Evolutionary conservation across 2,113 vertebrate species (phyloP).

Genomic region (Eulacestoma nigropectus): DNA sequence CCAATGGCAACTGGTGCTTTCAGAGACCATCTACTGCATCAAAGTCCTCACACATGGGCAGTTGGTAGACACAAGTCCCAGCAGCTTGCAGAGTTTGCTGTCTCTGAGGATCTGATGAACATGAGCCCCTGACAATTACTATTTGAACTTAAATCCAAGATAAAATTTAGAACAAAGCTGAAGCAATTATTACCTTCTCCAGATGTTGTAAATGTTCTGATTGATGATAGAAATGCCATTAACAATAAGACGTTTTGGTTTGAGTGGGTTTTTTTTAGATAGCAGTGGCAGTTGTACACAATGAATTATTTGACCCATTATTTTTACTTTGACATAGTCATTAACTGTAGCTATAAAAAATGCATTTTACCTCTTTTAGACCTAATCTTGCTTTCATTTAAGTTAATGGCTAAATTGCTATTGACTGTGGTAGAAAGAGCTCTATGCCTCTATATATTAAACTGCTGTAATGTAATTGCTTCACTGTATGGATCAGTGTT

Average conservation of each 20-base stretch:
- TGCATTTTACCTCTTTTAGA: background rate
- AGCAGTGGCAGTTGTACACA: background rate
- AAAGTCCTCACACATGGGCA: rapidly evolving
- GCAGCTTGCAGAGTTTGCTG: background rate
- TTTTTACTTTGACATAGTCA: conserved; percentile 14
- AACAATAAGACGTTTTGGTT: background rate
- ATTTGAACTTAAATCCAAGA: background rate
- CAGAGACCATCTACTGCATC: background rate
- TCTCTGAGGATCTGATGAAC: background rate
- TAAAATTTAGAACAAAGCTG: background rate
- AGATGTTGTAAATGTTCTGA: background rate
- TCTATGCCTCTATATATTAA: conserved; percentile 3
- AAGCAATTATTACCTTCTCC: background rate
- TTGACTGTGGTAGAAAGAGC: background rate
- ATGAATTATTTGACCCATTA: background rate
- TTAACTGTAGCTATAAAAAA: conserved; percentile 30
- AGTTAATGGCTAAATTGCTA: conserved; percentile 38
- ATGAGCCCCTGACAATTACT: background rate
- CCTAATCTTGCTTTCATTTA: conserved; percentile 29
- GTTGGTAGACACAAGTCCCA: background rate
- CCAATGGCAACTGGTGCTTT: background rate
- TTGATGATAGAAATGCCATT: background rate
- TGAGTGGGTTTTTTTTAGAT: background rate
- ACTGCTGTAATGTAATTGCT: conserved; percentile 4
- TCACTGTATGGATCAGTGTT: conserved; percentile 22